Evolutionary conservation across 2,888 invertebrate species (phyloP).

Genomic region (Drosophila merina): DNA sequence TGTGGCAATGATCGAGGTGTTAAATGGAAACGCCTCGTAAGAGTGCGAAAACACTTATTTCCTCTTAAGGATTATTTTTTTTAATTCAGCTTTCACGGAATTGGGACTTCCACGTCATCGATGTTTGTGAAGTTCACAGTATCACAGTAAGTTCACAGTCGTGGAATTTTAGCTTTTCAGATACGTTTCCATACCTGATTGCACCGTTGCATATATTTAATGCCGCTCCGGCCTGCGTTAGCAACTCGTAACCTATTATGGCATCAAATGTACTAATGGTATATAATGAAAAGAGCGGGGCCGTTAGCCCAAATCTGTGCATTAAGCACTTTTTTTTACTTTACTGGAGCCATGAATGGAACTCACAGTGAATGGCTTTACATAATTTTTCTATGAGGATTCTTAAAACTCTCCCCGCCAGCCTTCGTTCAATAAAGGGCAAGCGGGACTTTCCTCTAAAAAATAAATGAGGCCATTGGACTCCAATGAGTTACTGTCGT

Average conservation of each 20-base stretch:
- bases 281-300: slow-evolving; percentile 15
- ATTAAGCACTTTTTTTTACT: slow-evolving; percentile 26
- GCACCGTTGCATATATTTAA: not conserved
- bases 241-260: slow-evolving; percentile 19
- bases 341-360: slow-evolving; percentile 34
- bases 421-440: slow-evolving; percentile 24
- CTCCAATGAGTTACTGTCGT: no score
- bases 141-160: not conserved
- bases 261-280: slow-evolving; percentile 13
- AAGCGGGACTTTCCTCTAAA: not conserved
- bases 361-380: slow-evolving; percentile 10
- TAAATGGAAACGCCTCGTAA: slow-evolving; percentile 2
- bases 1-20: slow-evolving; percentile 24
- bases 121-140: slow-evolving; percentile 27
- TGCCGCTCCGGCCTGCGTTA: slow-evolving; percentile 12
- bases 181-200: slow-evolving; percentile 8
- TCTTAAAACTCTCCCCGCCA: slow-evolving; percentile 31
- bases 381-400: slow-evolving; percentile 24
- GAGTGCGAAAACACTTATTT: slow-evolving; percentile 9
- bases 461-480: no score
- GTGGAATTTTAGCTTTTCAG: slow-evolving; percentile 10
- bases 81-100: slow-evolving; percentile 18
- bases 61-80: slow-evolving; percentile 9
- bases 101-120: slow-evolving; percentile 14
- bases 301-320: slow-evolving; percentile 12